These are phyloP conservation scores for Betta splendens DNA, from an alignment of 2,797 vertebrate genomes.

Conservation along the genomic window DNA sequence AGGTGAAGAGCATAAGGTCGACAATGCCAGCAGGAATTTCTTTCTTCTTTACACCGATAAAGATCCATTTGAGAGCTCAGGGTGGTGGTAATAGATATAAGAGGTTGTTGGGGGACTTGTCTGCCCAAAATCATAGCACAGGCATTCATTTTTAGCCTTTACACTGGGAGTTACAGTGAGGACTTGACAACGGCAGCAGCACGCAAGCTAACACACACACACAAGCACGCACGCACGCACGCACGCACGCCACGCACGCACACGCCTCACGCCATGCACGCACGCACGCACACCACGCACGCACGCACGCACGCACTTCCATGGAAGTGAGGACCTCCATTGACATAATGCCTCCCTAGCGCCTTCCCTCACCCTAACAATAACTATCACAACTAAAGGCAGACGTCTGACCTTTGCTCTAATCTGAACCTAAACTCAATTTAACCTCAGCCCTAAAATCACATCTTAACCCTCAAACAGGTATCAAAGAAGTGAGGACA, in stretches of 20 bases:
- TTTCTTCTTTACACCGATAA: slow-evolving; percentile 66
- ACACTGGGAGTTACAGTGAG: slow-evolving; percentile 61
- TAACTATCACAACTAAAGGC: no score
- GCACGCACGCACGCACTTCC: slow-evolving; percentile 52
- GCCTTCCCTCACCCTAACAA: no score
- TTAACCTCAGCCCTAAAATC: no score
- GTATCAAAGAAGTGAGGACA: no score
- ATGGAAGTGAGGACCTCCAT: no score
- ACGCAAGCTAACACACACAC: background rate
- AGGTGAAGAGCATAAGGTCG: slow-evolving; percentile 74
- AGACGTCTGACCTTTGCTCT: no score
- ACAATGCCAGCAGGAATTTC: slow-evolving; percentile 52
- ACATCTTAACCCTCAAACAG: no score
- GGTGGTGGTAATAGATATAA: slow-evolving; percentile 77
- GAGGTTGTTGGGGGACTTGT: slow-evolving; percentile 71
- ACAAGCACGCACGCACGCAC: slow-evolving; percentile 4
- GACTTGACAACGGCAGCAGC: slow-evolving; percentile 35
- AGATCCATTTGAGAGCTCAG: slow-evolving; percentile 76
- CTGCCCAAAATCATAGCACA: slow-evolving; percentile 74
- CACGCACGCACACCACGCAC: slow-evolving; percentile 3
- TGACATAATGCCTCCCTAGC: no score
- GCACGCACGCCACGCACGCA: background rate
- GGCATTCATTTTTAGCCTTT: slow-evolving; percentile 66
- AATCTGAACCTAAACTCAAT: no score
- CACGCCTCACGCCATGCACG: no score